Evolutionary conservation across 2,888 invertebrate species (phyloP), one percentile per base, ranked within the genome.

Genomic region (Mesorhabditis spiculigera): DNA sequence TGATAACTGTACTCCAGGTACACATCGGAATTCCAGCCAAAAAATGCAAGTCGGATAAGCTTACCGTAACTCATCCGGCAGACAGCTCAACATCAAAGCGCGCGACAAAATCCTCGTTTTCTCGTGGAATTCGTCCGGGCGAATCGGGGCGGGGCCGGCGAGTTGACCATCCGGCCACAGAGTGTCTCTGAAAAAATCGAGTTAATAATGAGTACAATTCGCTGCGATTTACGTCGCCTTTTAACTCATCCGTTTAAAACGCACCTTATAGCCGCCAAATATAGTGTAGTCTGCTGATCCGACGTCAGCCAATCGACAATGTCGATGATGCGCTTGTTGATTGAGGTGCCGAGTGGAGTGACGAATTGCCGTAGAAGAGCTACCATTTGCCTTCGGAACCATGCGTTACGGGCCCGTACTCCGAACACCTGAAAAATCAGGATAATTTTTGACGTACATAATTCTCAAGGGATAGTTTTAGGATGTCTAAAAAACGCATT

Each of bases 11-110:
- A 28, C 1, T 28, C 28, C 28, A 10, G 58, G 58, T 10, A 50
- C 8, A 50, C 50, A 13, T 50, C 8, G 50, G 50, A 50, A 50
- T 50, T 50, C 6, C 8, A 50, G 6, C 13, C 50, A 50, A 50
- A 50, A 50, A n/a, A n/a, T n/a, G n/a, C n/a, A n/a, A n/a, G n/a
- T n/a, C n/a, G n/a, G n/a, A n/a, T n/a, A n/a, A 50, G 6, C 50
- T 85, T 93, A 92, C 80, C 92, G 91, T 72, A 95, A 88, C 86
- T 95, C 94, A 87, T 95, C 94, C 85, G 94, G 92, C 66, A 93
- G 89, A 78, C 92, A 91, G 0, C 93, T 91, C 8, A 94, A 88
- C 77, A 95, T 89, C 58, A 93, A 92, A 3, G 92, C 91, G 88
- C 93, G 93, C 65, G 94, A 93, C 8, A 93, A 91, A 0, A 94